A percentile compares a stretch with the other conserved stretches of the same genome.
These are phyloP conservation scores for Lasiurus borealis DNA, from an alignment of 2,113 vertebrate species.

Conservation along the genomic window DNA sequence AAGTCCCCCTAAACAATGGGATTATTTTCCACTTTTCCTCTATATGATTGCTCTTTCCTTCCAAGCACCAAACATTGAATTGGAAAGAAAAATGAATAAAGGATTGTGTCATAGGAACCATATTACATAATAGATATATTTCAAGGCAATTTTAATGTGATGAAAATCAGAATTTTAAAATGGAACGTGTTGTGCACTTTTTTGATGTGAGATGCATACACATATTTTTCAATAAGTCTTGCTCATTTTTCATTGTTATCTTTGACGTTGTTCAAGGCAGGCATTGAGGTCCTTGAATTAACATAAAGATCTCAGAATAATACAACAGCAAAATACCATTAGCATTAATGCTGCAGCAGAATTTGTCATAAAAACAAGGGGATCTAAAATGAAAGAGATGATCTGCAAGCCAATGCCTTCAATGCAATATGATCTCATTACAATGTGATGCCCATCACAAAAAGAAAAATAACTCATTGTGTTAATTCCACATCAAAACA, in stretches of 20 bases:
- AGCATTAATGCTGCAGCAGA: constrained; percentile 74
- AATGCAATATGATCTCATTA: constrained; percentile 73
- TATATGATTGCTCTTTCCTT: not conserved
- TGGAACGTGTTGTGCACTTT: constrained; percentile 18
- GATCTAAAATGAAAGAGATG: constrained; percentile 77
- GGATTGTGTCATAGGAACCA: constrained; percentile 5
- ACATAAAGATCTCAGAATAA: constrained; percentile 55
- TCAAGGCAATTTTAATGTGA: constrained; percentile 47
- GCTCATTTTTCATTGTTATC: constrained; percentile 62
- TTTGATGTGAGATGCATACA: not conserved
- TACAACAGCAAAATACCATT: constrained; percentile 60
- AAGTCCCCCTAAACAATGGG: not conserved
- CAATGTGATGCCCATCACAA: constrained; percentile 72
- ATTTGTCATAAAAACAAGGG: constrained; percentile 71
- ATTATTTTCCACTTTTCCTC: constrained; percentile 17
- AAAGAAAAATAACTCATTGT: constrained; percentile 56
- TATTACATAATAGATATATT: constrained; percentile 36
- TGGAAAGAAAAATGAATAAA: not conserved
- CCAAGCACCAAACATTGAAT: constrained; percentile 43
- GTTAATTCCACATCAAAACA: constrained; percentile 57
- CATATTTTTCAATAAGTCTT: constrained; percentile 55
- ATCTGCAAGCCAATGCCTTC: constrained; percentile 63
- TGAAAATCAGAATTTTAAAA: constrained; percentile 67
- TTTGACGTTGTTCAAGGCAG: constrained; percentile 52
- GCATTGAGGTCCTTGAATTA: constrained; percentile 57